A percentile compares a stretch with the other conserved stretches of the same genome.
phyloP scores from a whole-genome alignment of 2,888 invertebrate genomes.

The Agrilus mali region DNA sequence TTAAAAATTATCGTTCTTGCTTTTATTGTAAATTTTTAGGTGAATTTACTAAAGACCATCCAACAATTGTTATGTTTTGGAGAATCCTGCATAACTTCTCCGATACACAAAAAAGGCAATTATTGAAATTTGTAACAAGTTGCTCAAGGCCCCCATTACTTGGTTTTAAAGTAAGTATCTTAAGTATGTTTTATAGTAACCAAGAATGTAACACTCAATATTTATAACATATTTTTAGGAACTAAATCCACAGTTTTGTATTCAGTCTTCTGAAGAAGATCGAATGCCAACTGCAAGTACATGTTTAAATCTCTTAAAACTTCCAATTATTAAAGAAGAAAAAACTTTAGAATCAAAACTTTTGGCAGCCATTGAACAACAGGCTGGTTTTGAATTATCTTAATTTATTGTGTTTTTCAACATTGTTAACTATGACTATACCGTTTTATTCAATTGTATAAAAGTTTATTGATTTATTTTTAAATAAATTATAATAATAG shows the following conservation, averaged over 20 bases:
- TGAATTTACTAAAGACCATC: slow-evolving; percentile 71
- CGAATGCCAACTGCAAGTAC: slow-evolving; percentile 94
- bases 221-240: slow-evolving; percentile 44
- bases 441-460: too few relatives aligned
- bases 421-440: not conserved
- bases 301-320: slow-evolving; percentile 93
- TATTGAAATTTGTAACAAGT: slow-evolving; percentile 96
- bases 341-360: slow-evolving; percentile 69
- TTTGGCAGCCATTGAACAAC: slow-evolving; percentile 86
- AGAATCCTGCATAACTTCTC: slow-evolving; percentile 70
- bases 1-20: not conserved
- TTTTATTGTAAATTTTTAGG: slow-evolving; percentile 35
- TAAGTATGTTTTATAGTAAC: not conserved
- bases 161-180: slow-evolving; percentile 73
- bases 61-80: slow-evolving; percentile 84
- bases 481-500: too few relatives aligned
- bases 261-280: slow-evolving; percentile 87
- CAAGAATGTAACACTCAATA: not conserved
- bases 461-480: too few relatives aligned
- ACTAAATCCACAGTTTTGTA: slow-evolving; percentile 89
- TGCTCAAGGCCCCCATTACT: slow-evolving; percentile 93
- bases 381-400: slow-evolving; percentile 92
- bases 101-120: slow-evolving; percentile 70
- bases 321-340: slow-evolving; percentile 79
- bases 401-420: slow-evolving; percentile 32